Percentiles rank a stretch among this genome's conserved stretches.
Conservation (phyloP, 2,113 vertebrate species). For the Holacanthus passer region DNA sequence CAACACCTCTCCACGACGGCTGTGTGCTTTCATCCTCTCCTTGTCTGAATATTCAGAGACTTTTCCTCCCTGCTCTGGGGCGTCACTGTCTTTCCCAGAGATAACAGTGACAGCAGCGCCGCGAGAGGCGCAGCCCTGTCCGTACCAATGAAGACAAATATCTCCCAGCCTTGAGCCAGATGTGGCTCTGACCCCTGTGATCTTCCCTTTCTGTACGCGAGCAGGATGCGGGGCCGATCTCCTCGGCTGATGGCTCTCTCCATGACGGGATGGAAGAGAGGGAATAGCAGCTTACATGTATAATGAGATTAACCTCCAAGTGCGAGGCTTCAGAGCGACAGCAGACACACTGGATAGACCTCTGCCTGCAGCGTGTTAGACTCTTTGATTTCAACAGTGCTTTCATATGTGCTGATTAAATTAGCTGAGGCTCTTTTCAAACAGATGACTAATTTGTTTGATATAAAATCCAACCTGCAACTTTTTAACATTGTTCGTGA, state of each 20-base stretch:
- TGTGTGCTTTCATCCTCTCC: constrained; percentile 30
- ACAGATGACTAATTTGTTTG: background rate
- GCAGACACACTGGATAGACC: constrained; percentile 5
- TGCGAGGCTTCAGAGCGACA: constrained; percentile 24
- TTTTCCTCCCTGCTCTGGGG: constrained; percentile 33
- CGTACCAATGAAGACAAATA: constrained; percentile 57
- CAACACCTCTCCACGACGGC: constrained; percentile 42
- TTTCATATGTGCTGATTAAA: constrained; percentile 1
- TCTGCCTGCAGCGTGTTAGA: constrained; percentile 16
- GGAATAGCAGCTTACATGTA: constrained; percentile 50
- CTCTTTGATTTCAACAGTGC: constrained; percentile 12
- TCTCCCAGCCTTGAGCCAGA: constrained; percentile 66
- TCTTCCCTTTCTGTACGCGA: constrained; percentile 16
- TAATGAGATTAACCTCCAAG: constrained; percentile 64
- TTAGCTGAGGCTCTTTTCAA: background rate
- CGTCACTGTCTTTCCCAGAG: constrained; percentile 44
- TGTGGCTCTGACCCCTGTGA: constrained; percentile 58
- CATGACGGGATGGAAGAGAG: background rate
- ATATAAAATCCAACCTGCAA: background rate
- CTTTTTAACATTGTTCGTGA: background rate
- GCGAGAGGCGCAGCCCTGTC: constrained; percentile 48
- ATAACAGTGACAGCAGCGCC: constrained; percentile 50
- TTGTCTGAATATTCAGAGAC: constrained; percentile 17
- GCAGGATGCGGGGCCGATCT: constrained; percentile 34
- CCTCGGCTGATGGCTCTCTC: constrained; percentile 19